phyloP scores from a whole-genome alignment of 2,113 vertebrate species.

The Panurus biarmicus region DNA sequence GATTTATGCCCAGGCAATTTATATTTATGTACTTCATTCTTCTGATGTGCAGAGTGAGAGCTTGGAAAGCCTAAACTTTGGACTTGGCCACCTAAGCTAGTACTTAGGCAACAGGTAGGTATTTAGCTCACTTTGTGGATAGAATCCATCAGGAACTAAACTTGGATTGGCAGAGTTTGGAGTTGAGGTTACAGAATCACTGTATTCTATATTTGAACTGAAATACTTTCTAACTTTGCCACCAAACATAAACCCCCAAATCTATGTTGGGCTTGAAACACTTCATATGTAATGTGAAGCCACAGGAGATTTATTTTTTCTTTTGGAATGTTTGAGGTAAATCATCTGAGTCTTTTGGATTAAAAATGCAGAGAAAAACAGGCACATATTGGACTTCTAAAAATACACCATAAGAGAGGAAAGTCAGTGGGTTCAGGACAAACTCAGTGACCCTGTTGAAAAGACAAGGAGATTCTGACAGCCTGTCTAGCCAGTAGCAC shows the following conservation, averaged over 20 bases:
- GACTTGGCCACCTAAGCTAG: background rate
- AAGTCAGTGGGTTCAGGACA: background rate
- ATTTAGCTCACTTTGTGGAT: background rate
- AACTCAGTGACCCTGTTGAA: background rate
- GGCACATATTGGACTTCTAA: background rate
- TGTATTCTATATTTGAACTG: constrained; percentile 16
- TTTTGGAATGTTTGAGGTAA: constrained; percentile 13
- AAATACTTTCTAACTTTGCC: constrained; percentile 15
- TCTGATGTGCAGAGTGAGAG: background rate
- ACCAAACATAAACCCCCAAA: constrained; percentile 1
- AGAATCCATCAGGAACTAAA: background rate
- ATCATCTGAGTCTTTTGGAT: background rate
- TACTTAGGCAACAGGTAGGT: background rate
- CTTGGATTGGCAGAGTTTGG: background rate
- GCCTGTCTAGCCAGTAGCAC: background rate
- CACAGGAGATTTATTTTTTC: constrained; percentile 37
- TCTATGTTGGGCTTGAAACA: background rate
- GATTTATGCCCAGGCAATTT: background rate
- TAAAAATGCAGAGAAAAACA: background rate
- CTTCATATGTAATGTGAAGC: constrained; percentile 4
- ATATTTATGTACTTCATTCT: background rate
- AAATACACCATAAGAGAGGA: background rate
- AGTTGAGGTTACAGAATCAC: background rate
- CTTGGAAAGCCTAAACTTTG: background rate
- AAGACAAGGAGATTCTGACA: background rate